Evolutionary conservation across 2,797 vertebrate genomes (phyloP).

Genomic region (Hozukius guyotensis): DNA sequence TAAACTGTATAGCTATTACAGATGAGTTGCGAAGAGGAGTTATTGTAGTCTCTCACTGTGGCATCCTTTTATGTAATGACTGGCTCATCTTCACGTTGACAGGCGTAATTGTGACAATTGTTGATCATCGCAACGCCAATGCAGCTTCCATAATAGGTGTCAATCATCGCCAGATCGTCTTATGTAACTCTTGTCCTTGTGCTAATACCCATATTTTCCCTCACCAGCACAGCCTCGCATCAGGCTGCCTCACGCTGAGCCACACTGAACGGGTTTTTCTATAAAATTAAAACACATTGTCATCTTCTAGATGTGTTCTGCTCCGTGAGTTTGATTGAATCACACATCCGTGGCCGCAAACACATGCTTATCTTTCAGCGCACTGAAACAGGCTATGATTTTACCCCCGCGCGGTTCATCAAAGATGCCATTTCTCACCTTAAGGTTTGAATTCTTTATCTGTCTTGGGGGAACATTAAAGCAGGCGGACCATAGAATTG

Average conservation of each 20-base stretch:
- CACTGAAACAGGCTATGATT: constrained; percentile 45
- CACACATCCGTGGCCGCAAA: constrained; percentile 46
- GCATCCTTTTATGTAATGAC: not conserved
- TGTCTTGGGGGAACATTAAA: constrained; percentile 57
- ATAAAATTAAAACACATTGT: constrained; percentile 41
- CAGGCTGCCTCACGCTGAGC: constrained; percentile 1
- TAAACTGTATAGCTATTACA: not conserved
- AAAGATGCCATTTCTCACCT: constrained; percentile 56
- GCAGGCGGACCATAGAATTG: constrained; percentile 63
- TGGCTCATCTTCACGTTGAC: not conserved
- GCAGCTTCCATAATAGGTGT: constrained; percentile 21
- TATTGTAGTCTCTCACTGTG: not conserved
- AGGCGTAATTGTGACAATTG: not conserved
- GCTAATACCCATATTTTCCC: not conserved
- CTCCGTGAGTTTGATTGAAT: constrained; percentile 55
- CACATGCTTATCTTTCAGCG: constrained; percentile 45
- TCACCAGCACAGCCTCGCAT: not conserved
- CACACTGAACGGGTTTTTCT: constrained; percentile 6
- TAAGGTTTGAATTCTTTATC: constrained; percentile 58
- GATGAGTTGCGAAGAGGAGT: not conserved
- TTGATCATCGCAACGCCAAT: not conserved
- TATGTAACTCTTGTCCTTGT: not conserved
- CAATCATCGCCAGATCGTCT: constrained; percentile 14
- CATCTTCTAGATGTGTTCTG: constrained; percentile 22
- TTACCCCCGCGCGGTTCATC: constrained; percentile 46